Evolutionary conservation across 2,797 vertebrate species (phyloP), one percentile per base, ranked within the genome.

Genomic region (Acanthis flammea): DNA sequence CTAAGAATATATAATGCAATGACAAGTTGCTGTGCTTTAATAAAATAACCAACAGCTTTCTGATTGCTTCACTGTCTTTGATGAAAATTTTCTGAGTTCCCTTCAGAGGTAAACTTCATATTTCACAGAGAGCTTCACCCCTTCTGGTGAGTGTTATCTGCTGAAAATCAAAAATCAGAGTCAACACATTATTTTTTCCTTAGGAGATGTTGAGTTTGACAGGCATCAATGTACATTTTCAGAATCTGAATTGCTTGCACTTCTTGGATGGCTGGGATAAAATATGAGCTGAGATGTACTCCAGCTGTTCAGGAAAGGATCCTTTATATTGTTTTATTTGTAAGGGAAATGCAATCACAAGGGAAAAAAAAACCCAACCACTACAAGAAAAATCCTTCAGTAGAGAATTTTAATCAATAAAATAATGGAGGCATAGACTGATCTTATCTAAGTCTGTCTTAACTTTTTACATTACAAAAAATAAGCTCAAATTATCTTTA

Each of bases 361-460:
- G 14, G 3, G 14, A 37, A 82, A 62, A 62, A 70, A 50, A 24
- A 0, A 0, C 1, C 4, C 15, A 45, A 37, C 1, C n/a, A 9
- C 6, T 35, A 19, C 5, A 76, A 67, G 10, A 78, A 48, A 50
- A 63, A 7, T 9, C 3, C 73, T 93, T 35, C 19, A n/a, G 2
- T 75, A 55, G 6, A 55, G 35, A 68, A 66, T 66, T 86, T 62
- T 39, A 42, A 55, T 44, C n/a, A 78, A 21, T 77, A 39, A 68
- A 88, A 72, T 12, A 18, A 16, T 33, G 7, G 22, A 50, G 5
- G 3, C 4, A 25, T 45, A 75, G 17, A 60, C 6, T 63, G 15
- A 45, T 53, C 22, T 12, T 66, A 85, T 57, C 6, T 60, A n/a
- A 57, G 1, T 54, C 31, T 77, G n/a, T 33, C 10, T 86, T n/a